Evolutionary conservation across 2,888 invertebrate genomes (phyloP).

Genomic region (Trachelus troglodyta): DNA sequence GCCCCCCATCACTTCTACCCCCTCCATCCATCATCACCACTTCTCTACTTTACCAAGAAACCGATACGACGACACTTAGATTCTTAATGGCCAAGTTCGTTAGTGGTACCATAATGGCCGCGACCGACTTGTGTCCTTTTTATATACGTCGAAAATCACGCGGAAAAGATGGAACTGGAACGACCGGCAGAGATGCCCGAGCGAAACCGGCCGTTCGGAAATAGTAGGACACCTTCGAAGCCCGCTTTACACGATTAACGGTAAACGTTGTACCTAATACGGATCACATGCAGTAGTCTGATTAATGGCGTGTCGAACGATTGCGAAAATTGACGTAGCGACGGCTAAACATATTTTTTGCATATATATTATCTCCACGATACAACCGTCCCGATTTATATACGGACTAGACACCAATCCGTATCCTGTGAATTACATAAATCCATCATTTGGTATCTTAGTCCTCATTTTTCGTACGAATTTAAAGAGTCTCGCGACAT

Average conservation of each 20-base stretch:
- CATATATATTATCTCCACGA: neutral
- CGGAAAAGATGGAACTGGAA: neutral
- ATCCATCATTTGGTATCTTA: neutral
- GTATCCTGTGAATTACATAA: neutral
- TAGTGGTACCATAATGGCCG: slow-evolving; percentile 9
- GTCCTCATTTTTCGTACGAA: neutral
- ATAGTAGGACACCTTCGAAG: neutral
- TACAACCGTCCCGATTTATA: neutral
- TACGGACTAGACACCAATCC: neutral
- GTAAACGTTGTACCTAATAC: slow-evolving; percentile 38
- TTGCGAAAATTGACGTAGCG: neutral
- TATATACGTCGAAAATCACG: neutral
- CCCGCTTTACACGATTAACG: slow-evolving; percentile 27
- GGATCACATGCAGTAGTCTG: slow-evolving; percentile 18
- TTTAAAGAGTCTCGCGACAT: neutral
- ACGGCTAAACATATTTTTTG: neutral
- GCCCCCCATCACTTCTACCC: too few relatives aligned
- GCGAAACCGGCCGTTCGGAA: neutral
- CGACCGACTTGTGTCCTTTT: neutral
- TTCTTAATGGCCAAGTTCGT: slow-evolving; percentile 33
- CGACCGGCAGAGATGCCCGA: neutral
- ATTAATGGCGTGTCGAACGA: slow-evolving; percentile 23
- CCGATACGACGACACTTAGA: slow-evolving; percentile 46
- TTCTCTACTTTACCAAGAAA: neutral
- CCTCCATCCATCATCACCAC: neutral